Base-by-base conservation (phyloP, 1,140 invertebrate species). In the Scylla paramamosain region DNA sequence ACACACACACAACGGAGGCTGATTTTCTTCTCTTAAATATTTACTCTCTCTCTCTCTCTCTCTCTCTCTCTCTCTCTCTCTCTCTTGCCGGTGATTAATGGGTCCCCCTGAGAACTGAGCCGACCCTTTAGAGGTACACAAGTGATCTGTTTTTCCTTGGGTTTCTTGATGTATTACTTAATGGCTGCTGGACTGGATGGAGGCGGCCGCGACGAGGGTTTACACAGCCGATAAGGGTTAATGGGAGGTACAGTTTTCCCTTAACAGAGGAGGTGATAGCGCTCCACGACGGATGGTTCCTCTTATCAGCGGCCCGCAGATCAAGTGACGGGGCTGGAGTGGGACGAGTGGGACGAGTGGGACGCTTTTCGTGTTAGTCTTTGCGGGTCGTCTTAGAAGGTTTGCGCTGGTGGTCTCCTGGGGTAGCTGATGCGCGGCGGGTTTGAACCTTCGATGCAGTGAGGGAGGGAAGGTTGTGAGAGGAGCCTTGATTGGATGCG, bases 61-160 rank as follows among this genome's bases (percentile, higher is more conserved):
- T 77, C 67, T 77, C 67, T 77, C 67, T 77, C 67, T 77, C 67
- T 77, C 67, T 77, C 67, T 77, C 67, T 77, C 67, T 77, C 67
- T n/a, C 67, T 77, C 10, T n/a, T 77, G 67, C n/a, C 12, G 25
- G 67, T 77, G 67, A 77, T 77, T 77, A 77, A 77, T 77, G 67
- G 67, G 6, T 20, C 67, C 25, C 25, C 67, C 67, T 77, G 67
- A 77, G 67, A 77, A 77, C 67, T 77, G 67, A 77, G 12, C 67
- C 67, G 67, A 77, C 67, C 67, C 67, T 77, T 20, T 77, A 20
- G 67, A 77, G 67, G 67, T n/a, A n/a, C 67, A 77, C 67, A 77
- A 77, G 67, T 77, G 67, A 77, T 77, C 67, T 77, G 67, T 77
- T 77, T 77, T 77, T 77, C 67, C 67, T 77, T 77, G 25, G 67